Evolutionary conservation across 2,797 vertebrate genomes (phyloP).

Genomic region (Geotrypetes seraphini): DNA sequence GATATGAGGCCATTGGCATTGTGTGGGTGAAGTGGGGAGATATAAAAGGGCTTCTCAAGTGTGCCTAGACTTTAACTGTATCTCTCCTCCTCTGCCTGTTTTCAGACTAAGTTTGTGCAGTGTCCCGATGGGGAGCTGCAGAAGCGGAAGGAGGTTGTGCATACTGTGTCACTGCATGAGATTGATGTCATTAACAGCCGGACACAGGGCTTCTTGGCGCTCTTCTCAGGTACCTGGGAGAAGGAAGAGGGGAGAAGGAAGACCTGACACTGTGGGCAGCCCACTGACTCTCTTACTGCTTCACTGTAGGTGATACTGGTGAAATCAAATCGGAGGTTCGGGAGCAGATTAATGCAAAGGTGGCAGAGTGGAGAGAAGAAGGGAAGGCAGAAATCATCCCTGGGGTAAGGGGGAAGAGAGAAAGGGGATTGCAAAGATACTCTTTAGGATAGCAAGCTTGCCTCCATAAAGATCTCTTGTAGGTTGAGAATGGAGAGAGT

Average conservation of each 20-base stretch:
- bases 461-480: no score
- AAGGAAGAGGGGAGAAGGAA: not conserved
- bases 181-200: conserved; percentile 94
- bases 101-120: conserved; percentile 86
- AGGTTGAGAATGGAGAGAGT: no score
- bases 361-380: conserved; percentile 90
- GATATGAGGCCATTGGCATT: no score
- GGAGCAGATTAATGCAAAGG: conserved; percentile 93
- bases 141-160: conserved; percentile 89
- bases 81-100: not conserved
- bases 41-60: no score
- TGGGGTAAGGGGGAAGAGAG: conserved; percentile 73
- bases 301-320: conserved; percentile 73
- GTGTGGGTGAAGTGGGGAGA: no score
- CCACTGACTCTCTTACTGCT: not conserved
- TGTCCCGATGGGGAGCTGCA: conserved; percentile 92
- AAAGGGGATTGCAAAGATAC: no score
- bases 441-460: no score
- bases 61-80: no score
- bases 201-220: conserved; percentile 87
- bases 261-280: not conserved
- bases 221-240: conserved; percentile 69
- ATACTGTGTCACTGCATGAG: conserved; percentile 87
- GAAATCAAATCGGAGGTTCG: conserved; percentile 91
- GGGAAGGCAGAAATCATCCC: conserved; percentile 93